phyloP scores from a whole-genome alignment of 2,888 invertebrate genomes.

The Acleris sparsana region DNA sequence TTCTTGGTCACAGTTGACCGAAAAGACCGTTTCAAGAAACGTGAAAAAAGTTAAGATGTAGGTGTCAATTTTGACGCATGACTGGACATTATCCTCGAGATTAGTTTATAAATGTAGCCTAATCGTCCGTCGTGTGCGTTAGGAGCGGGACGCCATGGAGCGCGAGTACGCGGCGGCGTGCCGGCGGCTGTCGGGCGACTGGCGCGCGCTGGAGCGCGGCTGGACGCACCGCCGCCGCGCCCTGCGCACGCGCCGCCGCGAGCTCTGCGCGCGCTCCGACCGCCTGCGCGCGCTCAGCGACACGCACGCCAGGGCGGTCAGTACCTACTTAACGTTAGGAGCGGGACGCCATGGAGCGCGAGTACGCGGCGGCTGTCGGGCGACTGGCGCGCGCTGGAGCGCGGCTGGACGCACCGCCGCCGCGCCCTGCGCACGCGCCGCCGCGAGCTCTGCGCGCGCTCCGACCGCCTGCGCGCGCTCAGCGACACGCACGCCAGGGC shows the following conservation, averaged over 20 bases:
- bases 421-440: constrained; percentile 84
- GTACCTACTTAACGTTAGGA: constrained; percentile 72
- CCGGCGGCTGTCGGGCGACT: constrained; percentile 76
- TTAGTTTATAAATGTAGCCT: too few species aligned
- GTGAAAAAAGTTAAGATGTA: too few species aligned
- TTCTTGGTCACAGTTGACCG: too few species aligned
- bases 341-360: constrained; percentile 85
- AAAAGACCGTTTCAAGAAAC: too few species aligned
- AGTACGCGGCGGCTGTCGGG: constrained; percentile 85
- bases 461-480: constrained; percentile 76
- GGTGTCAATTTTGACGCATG: too few species aligned
- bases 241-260: constrained; percentile 83
- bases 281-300: constrained; percentile 78
- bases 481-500: constrained; percentile 70
- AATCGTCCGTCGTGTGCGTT: background rate
- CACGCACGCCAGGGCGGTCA: constrained; percentile 58
- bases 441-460: constrained; percentile 79
- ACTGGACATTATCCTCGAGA: too few species aligned
- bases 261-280: constrained; percentile 77
- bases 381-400: constrained; percentile 84
- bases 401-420: constrained; percentile 83
- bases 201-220: constrained; percentile 84
- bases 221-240: constrained; percentile 84
- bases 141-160: constrained; percentile 85
- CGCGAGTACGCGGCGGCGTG: constrained; percentile 88